Percentiles rank a stretch among this genome's conserved stretches.
phyloP scores from a whole-genome alignment of 2,113 vertebrate genomes.

The Paratilapia polleni region DNA sequence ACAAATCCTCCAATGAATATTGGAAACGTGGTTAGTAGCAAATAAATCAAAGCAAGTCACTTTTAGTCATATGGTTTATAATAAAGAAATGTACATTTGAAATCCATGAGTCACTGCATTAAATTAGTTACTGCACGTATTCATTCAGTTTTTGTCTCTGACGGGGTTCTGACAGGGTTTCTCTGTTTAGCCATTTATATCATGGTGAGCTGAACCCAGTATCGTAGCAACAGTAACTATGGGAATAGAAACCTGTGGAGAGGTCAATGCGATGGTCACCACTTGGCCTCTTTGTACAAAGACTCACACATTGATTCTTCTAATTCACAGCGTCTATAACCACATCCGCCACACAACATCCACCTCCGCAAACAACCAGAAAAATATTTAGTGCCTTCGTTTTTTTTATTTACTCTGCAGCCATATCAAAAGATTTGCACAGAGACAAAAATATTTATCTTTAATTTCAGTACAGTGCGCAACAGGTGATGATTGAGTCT shows the following conservation, averaged over 20 bases:
- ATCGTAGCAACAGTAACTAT: slow-evolving; percentile 76
- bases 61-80: slow-evolving; percentile 9
- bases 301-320: slow-evolving; percentile 57
- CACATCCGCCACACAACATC: background rate
- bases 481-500: background rate
- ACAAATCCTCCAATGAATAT: background rate
- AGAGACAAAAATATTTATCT: background rate
- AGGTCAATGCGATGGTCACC: slow-evolving; percentile 69
- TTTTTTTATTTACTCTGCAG: background rate
- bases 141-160: slow-evolving; percentile 16
- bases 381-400: background rate
- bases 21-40: background rate
- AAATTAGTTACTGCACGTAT: background rate
- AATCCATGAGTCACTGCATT: background rate
- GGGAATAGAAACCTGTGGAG: slow-evolving; percentile 67
- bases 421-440: background rate
- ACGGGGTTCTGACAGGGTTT: slow-evolving; percentile 32
- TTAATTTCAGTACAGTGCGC: background rate
- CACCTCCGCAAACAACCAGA: slow-evolving; percentile 1
- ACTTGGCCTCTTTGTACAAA: slow-evolving; percentile 65
- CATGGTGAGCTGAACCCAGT: slow-evolving; percentile 53
- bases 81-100: background rate
- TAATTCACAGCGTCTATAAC: slow-evolving; percentile 46
- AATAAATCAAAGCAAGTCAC: background rate
- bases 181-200: slow-evolving; percentile 47